A percentile compares a stretch with the other conserved stretches of the same genome.
Conservation (phyloP, 2,797 vertebrate genomes). For the Taenioides sp. region DNA sequence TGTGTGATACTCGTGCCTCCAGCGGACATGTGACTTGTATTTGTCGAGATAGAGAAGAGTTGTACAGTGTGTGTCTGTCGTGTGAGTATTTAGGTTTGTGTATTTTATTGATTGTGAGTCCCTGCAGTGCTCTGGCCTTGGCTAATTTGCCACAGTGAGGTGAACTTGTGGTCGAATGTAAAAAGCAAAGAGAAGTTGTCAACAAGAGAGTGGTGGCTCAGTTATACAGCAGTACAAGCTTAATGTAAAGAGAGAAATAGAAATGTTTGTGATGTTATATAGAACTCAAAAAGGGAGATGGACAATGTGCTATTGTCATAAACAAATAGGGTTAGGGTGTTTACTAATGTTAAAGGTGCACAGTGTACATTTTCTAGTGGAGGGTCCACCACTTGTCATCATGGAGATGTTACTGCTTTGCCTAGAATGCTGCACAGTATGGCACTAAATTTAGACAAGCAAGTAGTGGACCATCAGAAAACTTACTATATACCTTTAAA, state of each 20-base stretch:
- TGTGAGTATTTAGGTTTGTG: constrained; percentile 14
- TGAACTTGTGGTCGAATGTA: constrained; percentile 20
- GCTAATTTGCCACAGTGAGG: constrained; percentile 30
- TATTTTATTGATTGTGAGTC: constrained; percentile 24
- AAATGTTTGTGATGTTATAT: background rate
- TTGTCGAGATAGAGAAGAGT: constrained; percentile 35
- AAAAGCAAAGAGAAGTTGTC: constrained; percentile 21
- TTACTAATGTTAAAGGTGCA: no score
- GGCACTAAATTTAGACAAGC: no score
- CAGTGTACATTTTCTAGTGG: no score
- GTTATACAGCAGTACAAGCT: constrained; percentile 11
- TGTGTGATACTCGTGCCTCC: constrained; percentile 61
- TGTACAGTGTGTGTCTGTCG: constrained; percentile 29
- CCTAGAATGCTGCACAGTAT: no score
- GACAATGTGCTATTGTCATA: background rate
- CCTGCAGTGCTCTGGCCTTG: constrained; percentile 16
- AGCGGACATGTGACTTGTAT: constrained; percentile 66
- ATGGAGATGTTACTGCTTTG: no score
- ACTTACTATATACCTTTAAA: no score
- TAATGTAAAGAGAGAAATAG: background rate
- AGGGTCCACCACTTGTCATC: no score
- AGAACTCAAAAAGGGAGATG: background rate
- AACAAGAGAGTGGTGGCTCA: constrained; percentile 14
- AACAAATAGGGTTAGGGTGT: background rate
- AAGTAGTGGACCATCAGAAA: no score